Percentiles rank a stretch among this genome's conserved stretches.
Conservation (phyloP, 2,888 invertebrate species). For the Lydus trimaculatus region DNA sequence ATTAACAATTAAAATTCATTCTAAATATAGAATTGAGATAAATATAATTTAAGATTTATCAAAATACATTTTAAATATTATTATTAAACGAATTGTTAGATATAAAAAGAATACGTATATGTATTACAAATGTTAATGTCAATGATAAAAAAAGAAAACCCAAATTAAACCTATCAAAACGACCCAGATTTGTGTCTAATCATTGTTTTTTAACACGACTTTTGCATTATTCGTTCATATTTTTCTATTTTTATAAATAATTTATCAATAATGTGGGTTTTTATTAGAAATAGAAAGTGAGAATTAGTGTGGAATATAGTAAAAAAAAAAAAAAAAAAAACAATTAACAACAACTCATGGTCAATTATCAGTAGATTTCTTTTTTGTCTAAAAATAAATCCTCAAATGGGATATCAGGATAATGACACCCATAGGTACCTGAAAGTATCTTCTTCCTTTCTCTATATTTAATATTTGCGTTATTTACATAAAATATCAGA, state of each 20-base stretch:
- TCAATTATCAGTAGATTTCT: background rate
- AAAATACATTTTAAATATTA: no score
- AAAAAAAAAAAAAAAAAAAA: no score
- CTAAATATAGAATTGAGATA: background rate
- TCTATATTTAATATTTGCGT: background rate
- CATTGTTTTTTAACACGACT: background rate
- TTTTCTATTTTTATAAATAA: background rate
- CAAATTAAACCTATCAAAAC: background rate
- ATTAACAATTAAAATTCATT: background rate
- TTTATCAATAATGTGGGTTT: background rate
- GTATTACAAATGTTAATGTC: background rate
- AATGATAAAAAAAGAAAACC: background rate
- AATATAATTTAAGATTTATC: background rate
- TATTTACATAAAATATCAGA: background rate
- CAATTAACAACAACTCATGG: background rate
- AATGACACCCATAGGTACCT: background rate
- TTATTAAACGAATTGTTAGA: no score
- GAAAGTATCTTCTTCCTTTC: background rate
- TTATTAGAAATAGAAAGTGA: constrained; percentile 1
- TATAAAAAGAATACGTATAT: background rate
- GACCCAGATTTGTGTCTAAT: background rate
- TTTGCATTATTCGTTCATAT: background rate
- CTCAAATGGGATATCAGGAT: background rate
- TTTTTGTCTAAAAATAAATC: background rate
- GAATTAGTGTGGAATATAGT: background rate